Evolutionary conservation across 92 coral and sea anemone species (phyloP).

Genomic region (Epizoanthus illoricatus): DNA sequence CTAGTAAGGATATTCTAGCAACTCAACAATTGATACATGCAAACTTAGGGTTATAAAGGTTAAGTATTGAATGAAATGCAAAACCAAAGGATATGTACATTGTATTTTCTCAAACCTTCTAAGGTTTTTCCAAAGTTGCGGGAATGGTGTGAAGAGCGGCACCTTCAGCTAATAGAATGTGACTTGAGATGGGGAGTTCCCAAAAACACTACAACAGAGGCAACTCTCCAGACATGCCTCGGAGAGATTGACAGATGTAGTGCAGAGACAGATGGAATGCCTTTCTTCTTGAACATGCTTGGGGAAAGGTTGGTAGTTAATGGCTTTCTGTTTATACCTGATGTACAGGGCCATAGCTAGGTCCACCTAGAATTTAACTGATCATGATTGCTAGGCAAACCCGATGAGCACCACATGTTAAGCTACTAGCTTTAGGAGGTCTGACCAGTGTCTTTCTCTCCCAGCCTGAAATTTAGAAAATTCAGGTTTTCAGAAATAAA

Average conservation of each 20-base stretch:
- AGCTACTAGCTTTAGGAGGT: too few relatives aligned
- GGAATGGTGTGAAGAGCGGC: constrained; percentile 76
- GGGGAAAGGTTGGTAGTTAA: constrained; percentile 63
- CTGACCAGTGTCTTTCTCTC: too few relatives aligned
- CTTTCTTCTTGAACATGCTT: constrained; percentile 82
- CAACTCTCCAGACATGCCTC: constrained; percentile 71
- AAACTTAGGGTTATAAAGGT: too few relatives aligned
- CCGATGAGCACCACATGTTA: too few relatives aligned
- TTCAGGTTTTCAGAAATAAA: too few relatives aligned
- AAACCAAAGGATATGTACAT: too few relatives aligned
- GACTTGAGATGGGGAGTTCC: constrained; percentile 88
- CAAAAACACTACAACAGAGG: constrained; percentile 69
- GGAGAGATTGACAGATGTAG: constrained; percentile 75
- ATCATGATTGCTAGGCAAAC: too few relatives aligned
- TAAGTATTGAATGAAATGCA: too few relatives aligned
- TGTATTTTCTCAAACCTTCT: neutral
- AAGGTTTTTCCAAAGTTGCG: constrained; percentile 75
- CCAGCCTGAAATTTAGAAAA: too few relatives aligned
- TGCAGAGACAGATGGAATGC: constrained; percentile 65
- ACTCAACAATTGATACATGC: too few relatives aligned
- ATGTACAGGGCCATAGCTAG: neutral
- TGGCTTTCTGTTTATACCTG: neutral
- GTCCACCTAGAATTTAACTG: neutral
- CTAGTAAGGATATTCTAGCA: too few relatives aligned
- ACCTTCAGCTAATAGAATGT: constrained; percentile 72